phyloP scores from a whole-genome alignment of 2,113 vertebrate genomes.

The Xiphophorus maculatus region DNA sequence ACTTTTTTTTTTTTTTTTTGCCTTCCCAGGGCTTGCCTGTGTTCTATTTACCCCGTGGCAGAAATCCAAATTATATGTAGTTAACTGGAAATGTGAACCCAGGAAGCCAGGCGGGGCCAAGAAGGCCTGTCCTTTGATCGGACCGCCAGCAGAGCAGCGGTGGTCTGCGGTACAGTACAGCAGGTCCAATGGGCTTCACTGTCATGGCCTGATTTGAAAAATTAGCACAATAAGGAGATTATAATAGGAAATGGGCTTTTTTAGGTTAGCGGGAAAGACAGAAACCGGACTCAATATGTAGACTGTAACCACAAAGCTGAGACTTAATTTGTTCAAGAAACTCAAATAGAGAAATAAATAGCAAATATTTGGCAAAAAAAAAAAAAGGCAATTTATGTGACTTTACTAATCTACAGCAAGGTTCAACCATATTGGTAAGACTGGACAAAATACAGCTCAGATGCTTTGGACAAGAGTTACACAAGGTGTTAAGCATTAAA shows the following conservation, averaged over 20 bases:
- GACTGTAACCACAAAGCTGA: slow-evolving; percentile 2
- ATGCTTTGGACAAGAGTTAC: not conserved
- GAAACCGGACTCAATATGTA: slow-evolving; percentile 15
- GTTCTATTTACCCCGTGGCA: slow-evolving; percentile 40
- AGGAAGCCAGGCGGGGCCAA: slow-evolving; percentile 61
- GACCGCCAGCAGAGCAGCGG: slow-evolving; percentile 37
- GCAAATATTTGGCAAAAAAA: not conserved
- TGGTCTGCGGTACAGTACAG: slow-evolving; percentile 42
- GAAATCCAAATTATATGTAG: slow-evolving; percentile 58
- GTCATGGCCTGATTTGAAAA: slow-evolving; percentile 30
- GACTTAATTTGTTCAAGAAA: slow-evolving; percentile 18
- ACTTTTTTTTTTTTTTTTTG: slow-evolving; percentile 8
- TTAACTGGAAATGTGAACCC: slow-evolving; percentile 64
- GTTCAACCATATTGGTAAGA: too few species aligned
- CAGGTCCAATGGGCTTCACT: slow-evolving; percentile 12
- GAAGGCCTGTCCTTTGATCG: slow-evolving; percentile 58
- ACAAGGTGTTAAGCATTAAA: not conserved
- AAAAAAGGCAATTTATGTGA: not conserved
- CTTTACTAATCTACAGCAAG: not conserved
- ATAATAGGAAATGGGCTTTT: slow-evolving; percentile 23
- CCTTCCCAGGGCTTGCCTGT: slow-evolving; percentile 2
- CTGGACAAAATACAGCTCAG: not conserved
- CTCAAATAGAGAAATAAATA: not conserved
- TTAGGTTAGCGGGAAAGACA: slow-evolving; percentile 11
- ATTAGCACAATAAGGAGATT: slow-evolving; percentile 43